Percentiles rank a stretch among this genome's conserved stretches.
Conservation (phyloP, 2,113 vertebrate species). For the Tachuris rubrigastra region DNA sequence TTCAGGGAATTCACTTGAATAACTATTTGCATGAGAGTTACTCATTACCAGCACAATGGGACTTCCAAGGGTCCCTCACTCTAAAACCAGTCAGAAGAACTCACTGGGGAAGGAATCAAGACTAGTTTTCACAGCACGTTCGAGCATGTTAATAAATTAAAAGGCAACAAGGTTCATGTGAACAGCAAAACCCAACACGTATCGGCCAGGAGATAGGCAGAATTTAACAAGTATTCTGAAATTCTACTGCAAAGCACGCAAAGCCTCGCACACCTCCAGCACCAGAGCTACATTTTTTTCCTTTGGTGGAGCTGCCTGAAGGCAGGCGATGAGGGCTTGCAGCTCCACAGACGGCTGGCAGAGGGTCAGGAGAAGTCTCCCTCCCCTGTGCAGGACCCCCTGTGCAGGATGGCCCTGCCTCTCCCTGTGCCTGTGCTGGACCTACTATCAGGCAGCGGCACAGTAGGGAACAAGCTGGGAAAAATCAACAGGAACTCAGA, state of each 20-base stretch:
- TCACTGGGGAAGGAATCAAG: neutral
- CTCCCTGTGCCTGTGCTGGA: fast-evolving
- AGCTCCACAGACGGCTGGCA: neutral
- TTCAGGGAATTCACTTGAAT: neutral
- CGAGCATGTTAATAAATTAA: neutral
- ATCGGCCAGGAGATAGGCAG: neutral
- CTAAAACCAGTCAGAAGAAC: neutral
- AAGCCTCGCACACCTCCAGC: neutral
- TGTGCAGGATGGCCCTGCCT: neutral
- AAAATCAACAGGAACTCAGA: neutral
- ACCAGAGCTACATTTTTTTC: neutral
- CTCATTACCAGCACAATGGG: neutral
- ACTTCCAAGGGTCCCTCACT: neutral
- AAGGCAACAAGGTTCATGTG: neutral
- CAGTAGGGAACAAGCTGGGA: neutral
- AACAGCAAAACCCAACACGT: neutral
- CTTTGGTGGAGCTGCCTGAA: neutral
- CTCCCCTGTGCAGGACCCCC: neutral
- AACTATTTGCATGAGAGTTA: neutral
- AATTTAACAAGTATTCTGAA: neutral
- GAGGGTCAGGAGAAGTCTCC: neutral
- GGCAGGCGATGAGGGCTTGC: neutral
- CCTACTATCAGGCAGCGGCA: neutral
- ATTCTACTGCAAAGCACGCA: neutral
- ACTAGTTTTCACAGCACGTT: neutral